Evolutionary conservation across 2,797 vertebrate genomes (phyloP).

Genomic region (Babyrousa celebensis): DNA sequence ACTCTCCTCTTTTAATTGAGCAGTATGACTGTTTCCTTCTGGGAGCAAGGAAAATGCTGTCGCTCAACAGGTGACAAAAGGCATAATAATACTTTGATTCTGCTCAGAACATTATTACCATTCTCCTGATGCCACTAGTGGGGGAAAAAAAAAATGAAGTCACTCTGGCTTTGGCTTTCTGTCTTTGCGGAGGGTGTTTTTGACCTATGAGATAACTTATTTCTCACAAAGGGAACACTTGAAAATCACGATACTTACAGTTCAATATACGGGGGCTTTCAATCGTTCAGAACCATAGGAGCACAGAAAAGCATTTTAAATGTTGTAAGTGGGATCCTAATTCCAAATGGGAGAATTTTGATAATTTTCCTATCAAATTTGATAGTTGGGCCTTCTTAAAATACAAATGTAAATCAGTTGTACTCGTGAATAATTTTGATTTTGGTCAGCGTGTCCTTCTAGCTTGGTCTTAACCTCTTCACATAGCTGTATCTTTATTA

Average conservation of each 20-base stretch:
- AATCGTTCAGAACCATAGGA: slow-evolving; percentile 61
- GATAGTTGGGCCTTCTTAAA: slow-evolving; percentile 26
- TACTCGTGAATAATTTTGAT: slow-evolving; percentile 71
- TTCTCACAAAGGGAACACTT: slow-evolving; percentile 69
- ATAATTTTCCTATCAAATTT: slow-evolving; percentile 49
- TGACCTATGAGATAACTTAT: slow-evolving; percentile 59
- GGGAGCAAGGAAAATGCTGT: slow-evolving; percentile 69
- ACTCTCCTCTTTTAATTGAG: slow-evolving; percentile 58
- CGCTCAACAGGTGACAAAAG: slow-evolving; percentile 74
- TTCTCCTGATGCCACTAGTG: slow-evolving; percentile 55
- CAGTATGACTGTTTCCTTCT: slow-evolving; percentile 63
- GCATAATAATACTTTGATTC: slow-evolving; percentile 58
- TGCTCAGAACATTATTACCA: slow-evolving; percentile 66
- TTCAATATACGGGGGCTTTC: slow-evolving; percentile 50
- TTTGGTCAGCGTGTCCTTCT: slow-evolving; percentile 37
- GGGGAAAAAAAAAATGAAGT: slow-evolving; percentile 58
- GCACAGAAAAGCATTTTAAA: slow-evolving; percentile 59
- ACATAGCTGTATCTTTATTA: neutral
- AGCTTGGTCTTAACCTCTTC: slow-evolving; percentile 19
- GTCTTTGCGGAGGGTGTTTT: slow-evolving; percentile 43
- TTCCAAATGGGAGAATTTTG: slow-evolving; percentile 27
- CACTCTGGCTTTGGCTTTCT: slow-evolving; percentile 62
- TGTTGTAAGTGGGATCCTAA: slow-evolving; percentile 37
- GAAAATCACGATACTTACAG: slow-evolving; percentile 43
- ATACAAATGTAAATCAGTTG: slow-evolving; percentile 58